Evolutionary conservation across 2,113 vertebrate genomes (phyloP).

Genomic region (Acinonyx jubatus): DNA sequence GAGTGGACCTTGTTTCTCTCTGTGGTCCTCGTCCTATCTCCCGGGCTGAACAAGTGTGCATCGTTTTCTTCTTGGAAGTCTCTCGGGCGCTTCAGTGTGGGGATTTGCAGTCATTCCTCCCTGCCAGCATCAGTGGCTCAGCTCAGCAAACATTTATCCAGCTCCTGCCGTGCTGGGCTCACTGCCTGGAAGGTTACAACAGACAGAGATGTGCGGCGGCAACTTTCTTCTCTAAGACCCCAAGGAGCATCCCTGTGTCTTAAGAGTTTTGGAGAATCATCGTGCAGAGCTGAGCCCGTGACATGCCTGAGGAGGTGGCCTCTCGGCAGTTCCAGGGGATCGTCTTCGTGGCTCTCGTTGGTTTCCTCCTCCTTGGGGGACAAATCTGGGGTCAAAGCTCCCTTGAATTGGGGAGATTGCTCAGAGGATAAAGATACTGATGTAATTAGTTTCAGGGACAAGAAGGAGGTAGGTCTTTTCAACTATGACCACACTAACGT

Average conservation of each 20-base stretch:
- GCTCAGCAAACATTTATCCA: neutral
- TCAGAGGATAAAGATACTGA: neutral
- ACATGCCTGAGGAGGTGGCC: neutral
- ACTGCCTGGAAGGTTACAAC: neutral
- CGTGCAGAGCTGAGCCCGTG: neutral
- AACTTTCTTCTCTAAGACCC: neutral
- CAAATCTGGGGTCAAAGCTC: neutral
- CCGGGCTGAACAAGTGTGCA: neutral
- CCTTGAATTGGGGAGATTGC: neutral
- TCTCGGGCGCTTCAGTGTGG: neutral
- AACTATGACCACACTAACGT: neutral
- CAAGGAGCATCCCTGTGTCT: neutral
- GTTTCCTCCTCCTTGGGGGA: neutral
- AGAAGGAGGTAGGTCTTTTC: neutral
- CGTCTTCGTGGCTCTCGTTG: neutral
- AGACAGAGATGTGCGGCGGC: neutral
- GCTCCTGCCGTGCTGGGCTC: neutral
- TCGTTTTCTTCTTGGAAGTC: neutral
- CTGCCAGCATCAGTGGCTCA: neutral
- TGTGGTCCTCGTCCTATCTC: neutral
- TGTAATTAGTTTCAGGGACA: neutral
- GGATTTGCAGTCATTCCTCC: neutral
- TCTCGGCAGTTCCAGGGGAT: neutral
- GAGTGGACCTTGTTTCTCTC: neutral
- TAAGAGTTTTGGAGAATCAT: neutral